Evolutionary conservation across 2,113 vertebrate species (phyloP), one percentile per base, ranked within the genome.

Genomic region (Myotis yumanensis): DNA sequence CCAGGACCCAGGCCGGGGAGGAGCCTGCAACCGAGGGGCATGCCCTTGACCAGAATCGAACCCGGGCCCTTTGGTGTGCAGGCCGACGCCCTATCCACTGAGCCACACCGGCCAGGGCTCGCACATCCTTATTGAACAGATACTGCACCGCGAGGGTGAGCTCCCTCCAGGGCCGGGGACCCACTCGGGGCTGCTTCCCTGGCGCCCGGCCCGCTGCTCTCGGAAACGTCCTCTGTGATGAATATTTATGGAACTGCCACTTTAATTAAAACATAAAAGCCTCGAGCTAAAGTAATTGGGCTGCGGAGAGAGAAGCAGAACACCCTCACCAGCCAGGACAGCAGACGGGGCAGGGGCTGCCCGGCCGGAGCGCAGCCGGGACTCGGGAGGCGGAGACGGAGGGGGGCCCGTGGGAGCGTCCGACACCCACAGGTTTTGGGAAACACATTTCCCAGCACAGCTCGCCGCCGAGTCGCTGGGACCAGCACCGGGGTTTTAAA

Each of bases 251-350:
- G 96, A 93, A 77, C 73, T 76, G 93, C 48, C 87, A 94, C 86
- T 94, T 96, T 97, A 98, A 95, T 98, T 98, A 98, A 97, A 97
- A 98, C 94, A 87, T 71, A 80, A 94, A 96, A 46, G 57, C 64
- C 89, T 75, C 20, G n/a, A 80, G 94, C 73, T 94, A 91, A 96
- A 98, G 98, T 97, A 98, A 97, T 96, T 96, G 97, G 77, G 96
- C 77, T 81, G 82, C 94, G 96, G 95, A 16, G 2, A 5, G 30
- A 30, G 18, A 28, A 66, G 9, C 18, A 25, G 30, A 66, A 12
- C 18, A 69, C 0, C 71, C 64, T 88, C 75, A 66, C 75, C 40
- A 17, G 5, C 84, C 40, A 76, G 95, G 89, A 95, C 69, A 95
- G 93, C 72, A 64, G 95, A 89, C 3, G 54, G 23, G 30, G 25